Evolutionary conservation across 2,797 vertebrate genomes (phyloP).

Genomic region (Mormyrus hasselquistii): DNA sequence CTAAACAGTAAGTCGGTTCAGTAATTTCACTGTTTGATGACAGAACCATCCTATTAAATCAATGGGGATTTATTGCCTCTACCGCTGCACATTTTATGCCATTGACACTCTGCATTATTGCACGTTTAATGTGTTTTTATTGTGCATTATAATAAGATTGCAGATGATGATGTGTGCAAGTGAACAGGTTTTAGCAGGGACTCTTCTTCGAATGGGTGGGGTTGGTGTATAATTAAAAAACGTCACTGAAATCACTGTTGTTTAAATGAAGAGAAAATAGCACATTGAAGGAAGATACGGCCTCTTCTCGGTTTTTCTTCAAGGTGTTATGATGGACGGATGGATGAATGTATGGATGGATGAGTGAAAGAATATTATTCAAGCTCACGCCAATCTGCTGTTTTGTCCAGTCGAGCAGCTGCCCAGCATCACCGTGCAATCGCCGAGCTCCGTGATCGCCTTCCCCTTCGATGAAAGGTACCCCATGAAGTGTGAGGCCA

Average conservation of each 20-base stretch:
- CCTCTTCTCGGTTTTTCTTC: not conserved
- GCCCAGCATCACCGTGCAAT: conserved; percentile 79
- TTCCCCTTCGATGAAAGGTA: conserved; percentile 89
- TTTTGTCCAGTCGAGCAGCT: conserved; percentile 78
- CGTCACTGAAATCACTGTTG: not conserved
- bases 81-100: not conserved
- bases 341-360: not conserved
- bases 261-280: not conserved
- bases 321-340: not conserved
- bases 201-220: not conserved
- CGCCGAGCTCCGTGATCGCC: conserved; percentile 72
- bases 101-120: not conserved
- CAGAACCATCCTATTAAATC: not conserved
- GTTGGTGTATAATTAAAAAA: not conserved
- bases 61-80: not conserved
- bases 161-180: not conserved
- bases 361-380: not conserved
- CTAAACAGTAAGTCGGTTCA: conserved; percentile 65
- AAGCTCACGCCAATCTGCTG: not conserved
- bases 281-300: not conserved
- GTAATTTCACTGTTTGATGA: conserved; percentile 21
- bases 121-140: not conserved
- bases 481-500: conserved; percentile 82
- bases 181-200: not conserved
- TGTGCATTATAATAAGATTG: not conserved